A percentile compares a stretch with the other conserved stretches of the same genome.
Evolutionary conservation across 2,797 vertebrate species (phyloP).

Genomic region (Diplodus puntazzo): DNA sequence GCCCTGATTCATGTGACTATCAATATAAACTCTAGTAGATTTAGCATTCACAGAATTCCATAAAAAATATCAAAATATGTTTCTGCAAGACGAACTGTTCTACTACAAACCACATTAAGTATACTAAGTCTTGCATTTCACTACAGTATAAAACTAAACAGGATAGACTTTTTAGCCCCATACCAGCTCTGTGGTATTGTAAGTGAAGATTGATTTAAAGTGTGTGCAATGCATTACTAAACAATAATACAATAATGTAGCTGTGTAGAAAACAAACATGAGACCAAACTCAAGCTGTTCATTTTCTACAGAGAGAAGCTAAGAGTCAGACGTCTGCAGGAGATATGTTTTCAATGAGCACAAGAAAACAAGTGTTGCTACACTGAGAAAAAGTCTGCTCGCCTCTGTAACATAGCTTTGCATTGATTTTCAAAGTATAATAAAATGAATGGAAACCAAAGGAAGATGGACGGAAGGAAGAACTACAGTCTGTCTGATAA

Average conservation of each 20-base stretch:
- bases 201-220: background rate
- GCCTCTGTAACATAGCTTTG: background rate
- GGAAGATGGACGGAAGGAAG: background rate
- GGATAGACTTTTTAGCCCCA: background rate
- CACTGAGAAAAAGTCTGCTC: background rate
- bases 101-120: too few relatives aligned
- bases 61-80: too few relatives aligned
- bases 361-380: background rate
- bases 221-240: background rate
- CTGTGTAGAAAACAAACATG: background rate
- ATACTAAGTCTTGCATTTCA: background rate
- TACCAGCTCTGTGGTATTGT: too few relatives aligned
- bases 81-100: too few relatives aligned
- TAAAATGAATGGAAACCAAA: slow-evolving; percentile 1
- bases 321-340: background rate
- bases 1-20: too few relatives aligned
- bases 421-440: background rate
- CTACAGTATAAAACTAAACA: background rate
- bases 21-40: too few relatives aligned
- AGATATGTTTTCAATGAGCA: background rate
- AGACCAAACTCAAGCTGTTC: background rate
- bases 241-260: background rate
- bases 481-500: background rate
- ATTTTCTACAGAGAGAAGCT: background rate
- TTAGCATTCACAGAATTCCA: too few relatives aligned